Base-by-base conservation (phyloP, 1,140 invertebrate genomes). In the Polypedilum vanderplanki region DNA sequence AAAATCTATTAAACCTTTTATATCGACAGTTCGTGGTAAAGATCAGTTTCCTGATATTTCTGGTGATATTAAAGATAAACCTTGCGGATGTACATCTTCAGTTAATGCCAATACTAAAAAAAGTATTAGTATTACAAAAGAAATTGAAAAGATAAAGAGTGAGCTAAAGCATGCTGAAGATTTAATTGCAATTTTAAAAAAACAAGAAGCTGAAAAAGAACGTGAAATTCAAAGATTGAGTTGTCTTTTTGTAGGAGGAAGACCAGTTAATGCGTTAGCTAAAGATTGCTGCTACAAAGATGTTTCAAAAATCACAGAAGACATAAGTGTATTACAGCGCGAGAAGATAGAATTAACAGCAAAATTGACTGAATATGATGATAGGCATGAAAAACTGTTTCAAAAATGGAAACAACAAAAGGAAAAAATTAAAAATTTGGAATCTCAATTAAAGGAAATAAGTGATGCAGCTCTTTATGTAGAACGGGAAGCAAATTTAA, bases 351-450 rank as follows among this genome's bases (percentile, higher is more conserved):
- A 88, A 74, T 77, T 87, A 1, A 85, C 87, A 77, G 78, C 80
- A 17, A 85, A 87, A 77, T 77, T 89, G 9, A 85, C 85, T 81
- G 87, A 89, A 46, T 84, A 85, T 67, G 81, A 84, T 65, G 88
- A 88, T 76, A 88, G 89, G 80, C 88, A 90, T 76, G 88, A 90
- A 75, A 88, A 88, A 4, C 89, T 89, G 87, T 70, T 20, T 18
- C 82, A 86, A 75, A 81, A 87, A 77, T 88, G 88, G 1, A 78
- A 89, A 74, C 83, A 84, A 76, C 80, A 88, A 64, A 88, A 88
- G 4, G 85, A 88, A 74, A 82, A 87, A 73, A 90, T 89, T 77
- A 84, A 85, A 73, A 81, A 85, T 75, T 78, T 89, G 5, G 86
- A 89, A 80, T 85, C 85, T 41, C 86, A 89, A 79, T 80, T 90